A percentile compares a stretch with the other conserved stretches of the same genome.
Conservation (phyloP, 1,140 invertebrate species). For the Brachionus asplanchnoidis region DNA sequence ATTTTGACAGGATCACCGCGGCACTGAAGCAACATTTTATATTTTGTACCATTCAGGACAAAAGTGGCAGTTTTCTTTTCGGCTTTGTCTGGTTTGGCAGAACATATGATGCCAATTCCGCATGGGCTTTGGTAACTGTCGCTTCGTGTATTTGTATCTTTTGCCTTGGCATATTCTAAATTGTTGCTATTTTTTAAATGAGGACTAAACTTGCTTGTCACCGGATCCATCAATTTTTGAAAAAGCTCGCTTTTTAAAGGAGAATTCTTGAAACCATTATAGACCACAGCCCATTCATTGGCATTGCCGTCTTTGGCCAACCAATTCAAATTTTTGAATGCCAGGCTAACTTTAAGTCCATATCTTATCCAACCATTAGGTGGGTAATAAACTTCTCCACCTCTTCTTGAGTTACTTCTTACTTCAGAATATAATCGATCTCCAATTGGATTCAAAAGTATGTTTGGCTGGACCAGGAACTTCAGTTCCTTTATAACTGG, state of each 20-base stretch:
- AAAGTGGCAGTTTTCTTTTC: not conserved
- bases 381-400: not conserved
- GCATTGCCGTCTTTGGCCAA: not conserved
- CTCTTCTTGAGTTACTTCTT: not conserved
- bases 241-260: not conserved
- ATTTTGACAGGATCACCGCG: not conserved
- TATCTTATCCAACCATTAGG: not conserved
- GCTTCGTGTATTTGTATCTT: not conserved
- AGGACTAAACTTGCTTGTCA: not conserved
- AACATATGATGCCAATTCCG: not conserved
- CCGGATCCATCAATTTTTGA: not conserved
- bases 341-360: not conserved
- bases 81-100: not conserved
- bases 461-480: not conserved
- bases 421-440: not conserved
- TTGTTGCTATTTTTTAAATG: not conserved
- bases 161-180: not conserved
- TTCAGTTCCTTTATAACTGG: not conserved
- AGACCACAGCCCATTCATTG: conserved; percentile 1
- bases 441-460: not conserved
- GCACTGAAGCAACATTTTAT: conserved; percentile 15
- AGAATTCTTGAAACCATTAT: not conserved
- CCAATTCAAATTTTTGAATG: not conserved
- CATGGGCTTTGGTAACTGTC: not conserved
- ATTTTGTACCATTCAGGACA: not conserved